Evolutionary conservation across 1,140 invertebrate genomes (phyloP), one percentile per base, ranked within the genome.

Genomic region (Megalonaias nervosa): DNA sequence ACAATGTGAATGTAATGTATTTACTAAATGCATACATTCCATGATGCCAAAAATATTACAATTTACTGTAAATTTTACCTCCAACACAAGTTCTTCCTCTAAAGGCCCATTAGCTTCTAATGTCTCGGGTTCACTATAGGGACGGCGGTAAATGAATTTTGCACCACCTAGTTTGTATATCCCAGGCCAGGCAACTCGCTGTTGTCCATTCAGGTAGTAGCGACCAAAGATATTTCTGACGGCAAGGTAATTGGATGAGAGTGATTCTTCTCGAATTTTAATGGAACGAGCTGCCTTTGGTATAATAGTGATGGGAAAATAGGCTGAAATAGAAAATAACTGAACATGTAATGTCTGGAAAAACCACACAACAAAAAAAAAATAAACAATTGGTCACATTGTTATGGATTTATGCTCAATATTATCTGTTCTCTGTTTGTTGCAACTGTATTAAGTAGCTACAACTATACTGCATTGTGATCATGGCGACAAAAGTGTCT

Each of bases 61-160:
- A 5, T 57, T 16, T 57, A 57, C n/a, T 14, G 57, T 19, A 17
- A n/a, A 5, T 55, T 56, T 21, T 74, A 94, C 94, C 90, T 93
- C 91, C 57, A 94, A 82, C 4, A 93, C 89, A 13, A 94, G 86
- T 82, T 93, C 93, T 17, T 91, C 89, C 5, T 92, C 86, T 0
- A 93, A 81, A 0, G 93, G 93, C 26, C 94, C 94, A 55, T 89
- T 89, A 3, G 92, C 91, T 80, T 88, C 90, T 17, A 94, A 87
- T 5, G 86, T 83, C 76, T 94, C 92, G 16, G 86, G 88, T 59
- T 91, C 90, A 66, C 90, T 86, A n/a, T 86, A 86, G 1, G 85
- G 81, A 68, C 91, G 91, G 38, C 89, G 91, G 79, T 93, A 92
- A 71, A 90, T 89, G 85, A 94, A 93, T 66, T 82, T 78, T 1